Evolutionary conservation across 2,888 invertebrate genomes (phyloP), one percentile per base, ranked within the genome.

Genomic region (Gortyna flavago): DNA sequence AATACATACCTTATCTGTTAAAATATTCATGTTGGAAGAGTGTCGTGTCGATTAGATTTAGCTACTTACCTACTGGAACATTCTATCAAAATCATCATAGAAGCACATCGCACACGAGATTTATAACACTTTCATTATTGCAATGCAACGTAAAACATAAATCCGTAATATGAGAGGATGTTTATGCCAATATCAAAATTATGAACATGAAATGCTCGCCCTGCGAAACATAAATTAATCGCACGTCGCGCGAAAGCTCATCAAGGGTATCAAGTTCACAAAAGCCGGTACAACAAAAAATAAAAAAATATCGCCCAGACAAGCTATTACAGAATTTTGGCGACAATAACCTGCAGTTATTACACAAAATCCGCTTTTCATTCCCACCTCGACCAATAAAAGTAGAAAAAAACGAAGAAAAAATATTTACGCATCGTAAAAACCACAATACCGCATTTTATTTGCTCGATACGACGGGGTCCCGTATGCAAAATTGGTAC

Each of bases 401-500:
- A 92, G 90, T 88, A 88, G 89, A 90, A 91, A 93, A 92, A 90
- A 91, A 82, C 61, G 83, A 91, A 92, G 92, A 92, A 92, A 92
- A 92, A 91, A 92, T 91, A 93, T 95, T 95, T 94, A 93, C 94
- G 93, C 94, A 92, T 96, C 95, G 93, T 96, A 96, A 96, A 95
- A 95, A 94, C 95, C 95, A 94, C 96, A 95, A 95, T 95, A 92
- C 90, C 87, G 88, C 86, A 90, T 94, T 96, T 96, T 95, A 96
- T 96, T 96, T 94, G 93, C 88, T 90, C 91, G 87, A 89, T 91
- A 83, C 91, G 93, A 18, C 91, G 93, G 91, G 92, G 92, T 91
- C 87, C 93, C 91, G 95, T 96, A 96, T 96, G 96, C 95, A 96
- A 96, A 96, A 96, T 96, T 96, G 96, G 95, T 94, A 93, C 93